These are phyloP conservation scores for Hemiscyllium ocellatum DNA, from an alignment of 2,113 vertebrate species.

Conservation along the genomic window DNA sequence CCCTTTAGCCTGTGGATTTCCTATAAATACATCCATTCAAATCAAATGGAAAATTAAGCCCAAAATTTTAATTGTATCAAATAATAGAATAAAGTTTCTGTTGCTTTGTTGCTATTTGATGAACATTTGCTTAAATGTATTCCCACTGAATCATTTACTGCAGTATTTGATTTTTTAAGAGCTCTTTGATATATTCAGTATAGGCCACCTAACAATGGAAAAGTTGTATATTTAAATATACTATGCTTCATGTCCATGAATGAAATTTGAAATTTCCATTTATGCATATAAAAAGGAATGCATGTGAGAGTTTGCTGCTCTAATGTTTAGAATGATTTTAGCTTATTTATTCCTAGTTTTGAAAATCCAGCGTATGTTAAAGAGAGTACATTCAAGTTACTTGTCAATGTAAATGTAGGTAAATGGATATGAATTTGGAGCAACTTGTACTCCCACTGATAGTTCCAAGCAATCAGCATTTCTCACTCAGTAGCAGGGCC, in stretches of 20 bases:
- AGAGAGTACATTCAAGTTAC: not conserved
- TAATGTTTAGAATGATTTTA: not conserved
- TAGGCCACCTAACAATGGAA: not conserved
- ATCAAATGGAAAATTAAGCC: not conserved
- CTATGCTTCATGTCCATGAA: not conserved
- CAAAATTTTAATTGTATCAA: not conserved
- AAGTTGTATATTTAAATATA: not conserved
- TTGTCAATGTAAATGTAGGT: not conserved
- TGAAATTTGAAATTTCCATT: not conserved
- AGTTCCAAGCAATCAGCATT: not conserved
- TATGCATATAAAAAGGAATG: not conserved
- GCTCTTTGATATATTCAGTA: not conserved
- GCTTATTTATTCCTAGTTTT: not conserved
- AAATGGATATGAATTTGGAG: not conserved
- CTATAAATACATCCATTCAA: not conserved
- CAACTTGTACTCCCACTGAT: not conserved
- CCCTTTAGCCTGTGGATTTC: not conserved
- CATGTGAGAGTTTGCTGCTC: not conserved
- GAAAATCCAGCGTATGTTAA: not conserved
- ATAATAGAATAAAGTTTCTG: not conserved
- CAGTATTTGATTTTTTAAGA: not conserved
- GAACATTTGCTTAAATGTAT: not conserved
- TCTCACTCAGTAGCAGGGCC: not conserved
- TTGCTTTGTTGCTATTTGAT: not conserved
- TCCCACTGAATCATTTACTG: not conserved